These are phyloP conservation scores for Cydia amplana DNA, from an alignment of 1,140 invertebrate species.

Conservation along the genomic window DNA sequence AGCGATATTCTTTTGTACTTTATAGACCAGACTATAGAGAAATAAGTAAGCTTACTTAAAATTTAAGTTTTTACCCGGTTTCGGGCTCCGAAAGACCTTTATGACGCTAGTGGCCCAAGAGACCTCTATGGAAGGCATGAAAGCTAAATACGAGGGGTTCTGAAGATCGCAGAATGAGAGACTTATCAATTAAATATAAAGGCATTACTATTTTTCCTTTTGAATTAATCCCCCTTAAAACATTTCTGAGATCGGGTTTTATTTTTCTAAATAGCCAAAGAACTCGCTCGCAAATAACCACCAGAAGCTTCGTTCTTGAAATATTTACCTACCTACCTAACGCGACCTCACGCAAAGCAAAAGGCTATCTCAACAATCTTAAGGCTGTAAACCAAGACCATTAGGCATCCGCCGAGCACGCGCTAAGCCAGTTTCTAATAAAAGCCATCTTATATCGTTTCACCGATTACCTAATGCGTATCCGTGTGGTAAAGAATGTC, in stretches of 20 bases:
- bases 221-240: no score
- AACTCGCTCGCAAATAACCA: no score
- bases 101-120: neutral
- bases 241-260: no score
- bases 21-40: no score
- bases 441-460: slow-evolving; percentile 17
- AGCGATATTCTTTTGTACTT: neutral
- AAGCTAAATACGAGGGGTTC: neutral
- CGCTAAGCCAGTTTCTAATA: slow-evolving; percentile 20
- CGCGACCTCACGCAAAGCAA: neutral
- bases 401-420: neutral
- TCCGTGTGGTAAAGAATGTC: slow-evolving; percentile 15
- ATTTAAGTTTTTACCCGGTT: no score
- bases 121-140: neutral
- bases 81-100: no score
- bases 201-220: no score
- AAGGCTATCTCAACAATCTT: slow-evolving; percentile 7
- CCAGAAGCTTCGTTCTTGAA: no score
- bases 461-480: slow-evolving; percentile 28
- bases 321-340: neutral
- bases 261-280: no score
- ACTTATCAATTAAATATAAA: no score
- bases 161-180: no score
- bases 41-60: no score
- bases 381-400: neutral